A percentile compares a stretch with the other conserved stretches of the same genome.
phyloP scores from a whole-genome alignment of 2,888 invertebrate species.

The Pterobdella sp. region DNA sequence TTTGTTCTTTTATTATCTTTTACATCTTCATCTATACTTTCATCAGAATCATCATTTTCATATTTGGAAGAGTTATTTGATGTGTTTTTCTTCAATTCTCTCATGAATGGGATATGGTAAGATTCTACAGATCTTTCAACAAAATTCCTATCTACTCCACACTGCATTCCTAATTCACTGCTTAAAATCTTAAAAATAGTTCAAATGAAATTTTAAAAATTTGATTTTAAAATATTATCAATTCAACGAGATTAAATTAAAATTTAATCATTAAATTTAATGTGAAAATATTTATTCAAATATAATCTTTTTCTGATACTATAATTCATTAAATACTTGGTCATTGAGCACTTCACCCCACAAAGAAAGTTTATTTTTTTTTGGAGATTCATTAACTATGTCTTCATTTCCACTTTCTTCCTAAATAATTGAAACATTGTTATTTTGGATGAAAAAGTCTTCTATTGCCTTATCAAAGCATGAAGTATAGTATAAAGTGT shows the following conservation, averaged over 20 bases:
- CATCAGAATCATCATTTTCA: conserved; percentile 12
- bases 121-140: not conserved
- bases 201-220: too few relatives aligned
- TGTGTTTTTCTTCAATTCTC: too few relatives aligned
- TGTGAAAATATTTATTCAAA: too few relatives aligned
- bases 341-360: not conserved
- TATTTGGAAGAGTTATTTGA: too few relatives aligned
- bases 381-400: not conserved
- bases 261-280: too few relatives aligned
- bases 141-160: not conserved
- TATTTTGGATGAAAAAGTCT: too few relatives aligned
- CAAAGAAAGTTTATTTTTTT: not conserved
- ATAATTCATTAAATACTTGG: not conserved
- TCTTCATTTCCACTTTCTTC: not conserved
- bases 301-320: too few relatives aligned
- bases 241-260: too few relatives aligned
- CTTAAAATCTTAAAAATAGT: too few relatives aligned
- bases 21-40: conserved; percentile 10
- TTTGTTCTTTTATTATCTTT: not conserved
- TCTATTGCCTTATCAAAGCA: too few relatives aligned
- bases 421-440: not conserved
- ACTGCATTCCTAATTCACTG: conserved; percentile 5
- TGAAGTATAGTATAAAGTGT: too few relatives aligned
- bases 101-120: not conserved
- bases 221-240: too few relatives aligned